Conservation (phyloP, 2,888 invertebrate genomes). For the Chironomus tentans region DNA sequence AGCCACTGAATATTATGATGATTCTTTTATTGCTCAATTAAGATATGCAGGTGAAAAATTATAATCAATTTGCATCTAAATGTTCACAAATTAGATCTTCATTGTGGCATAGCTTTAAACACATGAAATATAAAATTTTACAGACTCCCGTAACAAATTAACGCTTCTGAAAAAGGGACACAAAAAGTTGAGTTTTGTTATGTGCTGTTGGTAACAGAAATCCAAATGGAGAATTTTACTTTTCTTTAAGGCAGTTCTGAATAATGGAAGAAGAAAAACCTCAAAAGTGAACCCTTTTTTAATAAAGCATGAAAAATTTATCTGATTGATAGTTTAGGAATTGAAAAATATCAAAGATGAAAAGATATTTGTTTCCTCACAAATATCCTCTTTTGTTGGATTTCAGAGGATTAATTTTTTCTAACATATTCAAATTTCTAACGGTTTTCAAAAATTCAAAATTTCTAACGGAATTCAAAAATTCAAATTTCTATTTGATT, state of each 20-base stretch:
- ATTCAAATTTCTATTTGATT: no score
- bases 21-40: not conserved
- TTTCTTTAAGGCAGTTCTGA: not conserved
- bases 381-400: no score
- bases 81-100: constrained; percentile 9
- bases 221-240: no score
- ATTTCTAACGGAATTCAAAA: no score
- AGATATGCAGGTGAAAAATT: not conserved
- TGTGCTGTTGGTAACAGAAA: no score
- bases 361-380: no score
- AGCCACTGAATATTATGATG: not conserved
- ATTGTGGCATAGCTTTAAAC: not conserved
- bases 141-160: constrained; percentile 15
- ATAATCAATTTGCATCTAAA: not conserved
- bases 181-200: no score
- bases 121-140: not conserved
- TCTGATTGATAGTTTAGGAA: not conserved
- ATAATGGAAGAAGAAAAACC: not conserved
- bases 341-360: not conserved
- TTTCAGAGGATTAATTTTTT: no score
- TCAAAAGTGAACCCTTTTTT: not conserved
- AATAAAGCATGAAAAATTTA: not conserved
- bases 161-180: not conserved
- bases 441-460: no score
- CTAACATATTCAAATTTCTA: no score